Conservation (phyloP, 2,113 vertebrate species). For the Antennarius striatus region DNA sequence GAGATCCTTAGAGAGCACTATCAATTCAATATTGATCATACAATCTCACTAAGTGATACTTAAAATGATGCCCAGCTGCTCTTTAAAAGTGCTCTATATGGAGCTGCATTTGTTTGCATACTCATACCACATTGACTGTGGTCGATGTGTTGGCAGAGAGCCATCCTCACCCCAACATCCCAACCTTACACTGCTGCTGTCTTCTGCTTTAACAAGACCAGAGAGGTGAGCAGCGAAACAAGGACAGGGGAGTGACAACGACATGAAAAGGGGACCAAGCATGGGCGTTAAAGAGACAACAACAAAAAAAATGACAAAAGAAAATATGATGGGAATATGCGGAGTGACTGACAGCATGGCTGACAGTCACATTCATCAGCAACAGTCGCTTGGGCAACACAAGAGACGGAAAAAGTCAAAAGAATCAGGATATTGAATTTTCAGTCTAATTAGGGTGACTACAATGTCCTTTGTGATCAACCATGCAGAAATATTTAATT, state of each 20-base stretch:
- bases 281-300: slow-evolving; percentile 20
- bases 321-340: slow-evolving; percentile 14
- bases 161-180: slow-evolving; percentile 22
- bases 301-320: slow-evolving; percentile 29
- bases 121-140: slow-evolving; percentile 10
- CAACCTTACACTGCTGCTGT: slow-evolving; percentile 19
- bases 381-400: slow-evolving; percentile 55
- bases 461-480: slow-evolving; percentile 75
- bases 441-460: slow-evolving; percentile 70
- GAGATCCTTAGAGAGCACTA: slow-evolving; percentile 51
- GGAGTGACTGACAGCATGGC: slow-evolving; percentile 24
- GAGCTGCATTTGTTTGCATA: slow-evolving; percentile 46
- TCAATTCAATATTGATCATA: slow-evolving; percentile 68
- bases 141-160: slow-evolving; percentile 39
- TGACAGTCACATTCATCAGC: slow-evolving; percentile 33
- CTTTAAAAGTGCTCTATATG: slow-evolving; percentile 46
- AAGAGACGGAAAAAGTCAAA: slow-evolving; percentile 20
- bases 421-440: slow-evolving; percentile 74
- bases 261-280: slow-evolving; percentile 41
- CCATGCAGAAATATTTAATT: slow-evolving; percentile 83
- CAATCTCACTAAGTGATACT: slow-evolving; percentile 67
- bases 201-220: slow-evolving; percentile 11
- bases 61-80: slow-evolving; percentile 39
- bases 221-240: neutral
- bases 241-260: slow-evolving; percentile 13